Base-by-base conservation (phyloP, 2,113 vertebrate species). In the Haemorhous mexicanus region DNA sequence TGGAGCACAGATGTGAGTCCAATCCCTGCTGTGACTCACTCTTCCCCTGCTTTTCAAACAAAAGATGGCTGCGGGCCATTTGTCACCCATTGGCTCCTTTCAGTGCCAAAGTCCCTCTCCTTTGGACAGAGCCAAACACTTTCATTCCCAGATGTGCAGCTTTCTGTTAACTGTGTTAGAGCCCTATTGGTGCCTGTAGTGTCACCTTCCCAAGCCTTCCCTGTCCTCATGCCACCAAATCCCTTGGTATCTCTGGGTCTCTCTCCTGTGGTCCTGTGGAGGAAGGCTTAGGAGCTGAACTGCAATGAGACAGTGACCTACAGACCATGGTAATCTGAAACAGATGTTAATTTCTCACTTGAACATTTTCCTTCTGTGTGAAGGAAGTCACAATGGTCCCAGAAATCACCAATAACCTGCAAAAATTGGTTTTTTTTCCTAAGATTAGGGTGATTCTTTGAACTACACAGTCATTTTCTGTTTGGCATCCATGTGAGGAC, bases 11-110 rank as follows among this genome's bases (percentile, higher is more conserved):
- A 86, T 70, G 83, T 55, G 89, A 93, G 58, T 33, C 68, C 68
- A 33, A 4, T 28, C 79, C 83, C 76, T 56, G 68, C 86, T 78
- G 63, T 93, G 94, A 93, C 64, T 97, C 91, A 90, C 66, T 89
- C 84, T 81, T 93, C 66, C 80, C 35, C 63, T 79, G 50, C 82
- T 84, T 88, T 35, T 88, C 39, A 61, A 85, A 85, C 67, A 77
- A 55, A 74, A 86, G 91, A 74, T 84, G 37, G 52, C 83, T 94
- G 81, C 1, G 35, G 68, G 72, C 55, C 76, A 59, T 84, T 94
- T 95, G 92, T 90, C 76, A 89, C 88, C 90, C 88, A 20, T 35
- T 46, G 92, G 87, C 33, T 89, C 69, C 55, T 78, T 15, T 14
- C 56, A 24, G 59, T 53, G 67, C 90, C 63, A 59, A 87, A 85